Base-by-base conservation (phyloP, 2,888 invertebrate genomes). In the Diploptera punctata region DNA sequence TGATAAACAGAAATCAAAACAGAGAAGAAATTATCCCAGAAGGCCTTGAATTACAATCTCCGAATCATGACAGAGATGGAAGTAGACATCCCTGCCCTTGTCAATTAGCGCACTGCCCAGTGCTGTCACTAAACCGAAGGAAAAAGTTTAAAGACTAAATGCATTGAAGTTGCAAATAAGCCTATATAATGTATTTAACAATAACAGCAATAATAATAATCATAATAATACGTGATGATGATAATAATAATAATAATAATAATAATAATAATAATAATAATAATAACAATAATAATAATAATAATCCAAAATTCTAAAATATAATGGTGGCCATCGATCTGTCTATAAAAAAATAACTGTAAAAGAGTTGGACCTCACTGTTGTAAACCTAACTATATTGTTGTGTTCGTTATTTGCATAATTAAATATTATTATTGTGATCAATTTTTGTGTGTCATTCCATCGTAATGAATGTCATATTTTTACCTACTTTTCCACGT, bases 21-120 rank as follows among this genome's bases (percentile, higher is more conserved):
- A n/a, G n/a, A 18, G 13, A n/a, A 18, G 4, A 49, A 49, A 5
- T 18, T n/a, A 49, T 38, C 13, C 38, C 13, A 38, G 38, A 13
- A 9, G 38, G 38, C 13, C 38, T 38, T 38, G 7, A 49, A 18
- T 4, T 13, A 9, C 49, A 49, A 49, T 18, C 18, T 49, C 4
- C 49, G 49, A 49, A 13, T 49, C 49, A 49, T 49, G 49, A 49
- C 49, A 49, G n/a, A 7, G n/a, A 18, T 49, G n/a, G n/a, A n/a
- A n/a, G n/a, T n/a, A n/a, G n/a, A n/a, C n/a, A n/a, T n/a, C n/a
- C n/a, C n/a, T n/a, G 49, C 13, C 13, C 13, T 13, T n/a, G 19
- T 49, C 13, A 18, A 49, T 49, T 9, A 49, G n/a, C n/a, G 19
- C 49, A 49, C 13, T 49, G 49, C 49, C 49, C 49, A n/a, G 19